Conservation (phyloP, 1,140 invertebrate species). For the Goniozus legneri region DNA sequence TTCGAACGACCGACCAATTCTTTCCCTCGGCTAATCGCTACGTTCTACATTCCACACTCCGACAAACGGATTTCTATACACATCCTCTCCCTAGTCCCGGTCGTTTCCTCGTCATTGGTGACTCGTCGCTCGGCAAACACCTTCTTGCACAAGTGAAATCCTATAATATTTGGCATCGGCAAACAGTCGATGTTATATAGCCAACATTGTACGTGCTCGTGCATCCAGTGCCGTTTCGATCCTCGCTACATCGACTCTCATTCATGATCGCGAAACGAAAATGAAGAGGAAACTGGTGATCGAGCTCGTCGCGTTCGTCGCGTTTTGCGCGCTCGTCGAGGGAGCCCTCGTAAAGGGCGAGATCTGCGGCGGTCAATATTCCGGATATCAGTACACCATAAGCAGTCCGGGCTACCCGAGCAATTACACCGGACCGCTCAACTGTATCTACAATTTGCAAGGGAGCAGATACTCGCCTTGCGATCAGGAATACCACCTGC, state of each 20-base stretch:
- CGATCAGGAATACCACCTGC: conserved; percentile 54
- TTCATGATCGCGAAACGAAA: too few species aligned
- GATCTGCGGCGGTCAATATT: conserved; percentile 37
- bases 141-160: conserved; percentile 32
- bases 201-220: too few species aligned
- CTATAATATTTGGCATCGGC: conserved; percentile 39
- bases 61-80: conserved; percentile 43
- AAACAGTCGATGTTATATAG: too few species aligned
- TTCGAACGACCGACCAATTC: too few species aligned
- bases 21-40: too few species aligned
- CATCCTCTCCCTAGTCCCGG: conserved; percentile 34
- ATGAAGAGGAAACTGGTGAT: too few species aligned
- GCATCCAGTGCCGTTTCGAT: too few species aligned
- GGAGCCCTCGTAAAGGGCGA: neutral
- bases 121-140: conserved; percentile 34
- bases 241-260: too few species aligned
- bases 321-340: too few species aligned
- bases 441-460: conserved; percentile 54
- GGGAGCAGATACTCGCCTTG: conserved; percentile 47
- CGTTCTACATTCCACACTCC: neutral
- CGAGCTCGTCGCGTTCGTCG: too few species aligned
- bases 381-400: conserved; percentile 36
- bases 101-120: conserved; percentile 15
- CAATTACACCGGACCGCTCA: conserved; percentile 46
- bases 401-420: conserved; percentile 54